Base-by-base conservation (phyloP, 2,113 vertebrate species). In the Callipepla californica region DNA sequence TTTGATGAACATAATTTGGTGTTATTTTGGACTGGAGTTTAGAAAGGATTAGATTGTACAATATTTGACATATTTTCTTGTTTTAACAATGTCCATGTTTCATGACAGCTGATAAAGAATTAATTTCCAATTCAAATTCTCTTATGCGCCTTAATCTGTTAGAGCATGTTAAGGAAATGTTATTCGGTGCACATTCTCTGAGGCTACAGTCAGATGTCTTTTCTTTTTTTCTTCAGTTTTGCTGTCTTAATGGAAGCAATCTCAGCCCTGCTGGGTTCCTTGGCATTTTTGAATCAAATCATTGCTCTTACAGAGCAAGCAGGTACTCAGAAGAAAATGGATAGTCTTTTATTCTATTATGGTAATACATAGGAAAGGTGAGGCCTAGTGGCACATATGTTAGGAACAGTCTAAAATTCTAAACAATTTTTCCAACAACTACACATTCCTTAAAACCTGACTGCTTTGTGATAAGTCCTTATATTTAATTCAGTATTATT, bases 71-170 rank as follows among this genome's bases (percentile, higher is more conserved):
- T 78, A 76, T 89, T 95, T 94, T 88, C 58, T 90, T 78, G 85
- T 96, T 96, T 93, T 96, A 92, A 91, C 94, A 86, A 92, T 94
- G 55, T 95, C 83, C 83, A 45, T 88, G 72, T 89, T 94, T 97
- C 95, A 59, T 93, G 95, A 91, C 94, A 96, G 89, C 74, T 94
- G 95, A 96, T 97, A 96, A 96, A 94, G 75, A 96, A 96, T 96
- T 92, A 79, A 90, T 93, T 91, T 95, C 91, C 88, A 91, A 91
- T 97, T 95, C 73, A 94, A 82, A 96, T 95, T 95, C 74, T 90
- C 66, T 90, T 97, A 48, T 86, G 61, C 87, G 92, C 59, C 80
- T 78, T 91, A 92, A 89, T 81, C 94, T 95, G 85, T 97, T 96
- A 95, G 92, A 94, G 80, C 85, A 91, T 94, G 78, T 93, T 94